Conservation (phyloP, 1,140 invertebrate genomes). For the Metaphire vulgaris region DNA sequence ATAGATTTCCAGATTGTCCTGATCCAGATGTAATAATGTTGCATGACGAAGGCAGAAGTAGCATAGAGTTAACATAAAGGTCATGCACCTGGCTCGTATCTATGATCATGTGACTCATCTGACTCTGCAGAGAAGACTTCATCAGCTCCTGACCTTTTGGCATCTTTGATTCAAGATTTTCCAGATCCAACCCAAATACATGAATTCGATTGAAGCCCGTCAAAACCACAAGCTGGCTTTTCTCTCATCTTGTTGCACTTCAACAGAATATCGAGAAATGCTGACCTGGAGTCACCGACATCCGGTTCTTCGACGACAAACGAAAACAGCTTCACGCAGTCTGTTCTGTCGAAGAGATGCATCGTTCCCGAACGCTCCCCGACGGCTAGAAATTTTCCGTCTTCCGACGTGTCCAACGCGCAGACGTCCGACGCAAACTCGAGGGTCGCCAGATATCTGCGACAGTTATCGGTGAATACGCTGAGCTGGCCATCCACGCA, state of each 20-base stretch:
- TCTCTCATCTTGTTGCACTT: too few relatives aligned
- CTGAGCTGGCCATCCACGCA: conserved; percentile 32
- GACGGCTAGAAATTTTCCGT: conserved; percentile 34
- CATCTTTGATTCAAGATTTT: neutral
- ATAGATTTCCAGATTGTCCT: conserved; percentile 22
- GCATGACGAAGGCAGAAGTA: neutral
- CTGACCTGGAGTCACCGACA: too few relatives aligned
- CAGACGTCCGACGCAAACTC: conserved; percentile 34
- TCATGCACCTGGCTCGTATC: conserved; percentile 6
- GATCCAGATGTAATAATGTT: neutral
- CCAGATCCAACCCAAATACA: conserved; percentile 3
- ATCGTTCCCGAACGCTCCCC: conserved; percentile 32
- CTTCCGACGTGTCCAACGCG: conserved; percentile 33
- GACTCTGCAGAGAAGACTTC: neutral
- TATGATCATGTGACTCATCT: conserved; percentile 6
- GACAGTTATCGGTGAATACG: conserved; percentile 29
- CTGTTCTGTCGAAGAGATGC: conserved; percentile 32
- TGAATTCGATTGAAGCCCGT: conserved; percentile 9
- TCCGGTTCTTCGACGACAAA: neutral
- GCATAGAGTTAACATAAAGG: conserved; percentile 14
- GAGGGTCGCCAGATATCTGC: conserved; percentile 10
- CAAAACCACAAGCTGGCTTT: conserved; percentile 2
- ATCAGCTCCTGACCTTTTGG: neutral
- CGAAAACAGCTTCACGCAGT: neutral
- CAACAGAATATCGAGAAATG: too few relatives aligned